These are phyloP conservation scores for Avahi laniger DNA, from an alignment of 2,797 vertebrate species.

Conservation along the genomic window DNA sequence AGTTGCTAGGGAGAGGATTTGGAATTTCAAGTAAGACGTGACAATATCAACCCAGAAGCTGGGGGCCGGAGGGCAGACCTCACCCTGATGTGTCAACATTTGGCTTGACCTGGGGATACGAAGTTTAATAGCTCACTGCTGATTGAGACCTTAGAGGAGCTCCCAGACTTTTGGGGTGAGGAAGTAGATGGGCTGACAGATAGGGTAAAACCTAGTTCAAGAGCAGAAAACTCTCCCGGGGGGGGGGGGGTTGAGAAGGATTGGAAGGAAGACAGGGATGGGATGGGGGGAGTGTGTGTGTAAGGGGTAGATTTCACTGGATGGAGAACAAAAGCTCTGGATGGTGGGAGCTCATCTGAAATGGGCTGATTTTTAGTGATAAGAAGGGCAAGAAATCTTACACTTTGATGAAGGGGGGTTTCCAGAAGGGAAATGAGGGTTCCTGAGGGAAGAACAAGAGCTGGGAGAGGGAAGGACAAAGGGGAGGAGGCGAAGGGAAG, in stretches of 20 bases:
- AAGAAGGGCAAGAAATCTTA: neutral
- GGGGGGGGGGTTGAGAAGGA: accelerated
- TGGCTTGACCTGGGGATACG: neutral
- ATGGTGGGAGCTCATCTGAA: neutral
- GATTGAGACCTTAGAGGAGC: neutral
- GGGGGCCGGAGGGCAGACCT: neutral
- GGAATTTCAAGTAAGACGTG: neutral
- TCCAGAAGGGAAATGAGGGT: neutral
- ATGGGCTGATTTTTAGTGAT: neutral
- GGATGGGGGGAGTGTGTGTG: neutral
- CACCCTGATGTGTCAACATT: neutral
- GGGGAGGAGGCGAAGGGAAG: neutral
- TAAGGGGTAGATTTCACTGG: neutral
- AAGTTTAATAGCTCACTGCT: neutral
- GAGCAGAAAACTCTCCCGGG: neutral
- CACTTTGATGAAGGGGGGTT: neutral
- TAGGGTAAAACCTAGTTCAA: neutral
- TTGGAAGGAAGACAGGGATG: neutral
- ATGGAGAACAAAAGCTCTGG: neutral
- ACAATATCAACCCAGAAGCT: neutral
- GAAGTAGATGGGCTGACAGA: neutral
- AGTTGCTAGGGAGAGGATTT: neutral
- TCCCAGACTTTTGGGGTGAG: neutral
- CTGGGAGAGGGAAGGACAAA: neutral
- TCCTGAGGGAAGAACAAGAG: neutral